Evolutionary conservation across 2,113 vertebrate genomes (phyloP), one percentile per base, ranked within the genome.

Genomic region (Chaetodon auriga): DNA sequence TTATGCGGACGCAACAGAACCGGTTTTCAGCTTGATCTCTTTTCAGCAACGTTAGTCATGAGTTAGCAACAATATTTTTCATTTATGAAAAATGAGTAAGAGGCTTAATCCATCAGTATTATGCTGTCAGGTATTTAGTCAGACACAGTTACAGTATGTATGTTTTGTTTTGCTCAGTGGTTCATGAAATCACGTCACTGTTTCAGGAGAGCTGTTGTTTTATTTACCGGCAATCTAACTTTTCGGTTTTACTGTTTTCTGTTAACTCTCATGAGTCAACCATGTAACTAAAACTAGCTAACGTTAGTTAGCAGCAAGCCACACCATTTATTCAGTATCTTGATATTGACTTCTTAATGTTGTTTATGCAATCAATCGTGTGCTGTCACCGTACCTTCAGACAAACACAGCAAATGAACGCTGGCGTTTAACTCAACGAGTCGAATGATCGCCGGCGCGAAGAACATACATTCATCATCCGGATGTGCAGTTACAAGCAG

Each of bases 381-480:
- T 45, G 21, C 19, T n/a, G 45, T 64, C 13, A 53, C 73, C 94
- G 80, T 97, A 99, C 98, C 98, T 97, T 96, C 87, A 64, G 97
- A 97, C 87, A 97, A 95, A 93, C 98, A 99, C 35, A 99, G 95
- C 91, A 99, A 76, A 80, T 94, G 93, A 58, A 96, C 87, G 19
- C 43, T 82, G 82, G 86, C 95, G 3, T 95, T 86, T 61, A 92
- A 90, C 58, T 95, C 83, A 74, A 90, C 73, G 58, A 99, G 92
- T 60, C 93, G 88, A 25, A 99, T 79, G 71, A 98, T 87, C 2
- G 97, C 94, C 61, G 98, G 98, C 36, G 97, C 96, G 92, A 99
- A 99, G 92, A 99, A 99, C 97, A 99, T 96, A 5, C 96, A 96
- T 86, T 99, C 98, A 87, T 99, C 98, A 92, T 99, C 98, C 15